These are phyloP conservation scores for Plecturocebus donacophilus DNA, from an alignment of 2,113 vertebrate species.

Conservation along the genomic window DNA sequence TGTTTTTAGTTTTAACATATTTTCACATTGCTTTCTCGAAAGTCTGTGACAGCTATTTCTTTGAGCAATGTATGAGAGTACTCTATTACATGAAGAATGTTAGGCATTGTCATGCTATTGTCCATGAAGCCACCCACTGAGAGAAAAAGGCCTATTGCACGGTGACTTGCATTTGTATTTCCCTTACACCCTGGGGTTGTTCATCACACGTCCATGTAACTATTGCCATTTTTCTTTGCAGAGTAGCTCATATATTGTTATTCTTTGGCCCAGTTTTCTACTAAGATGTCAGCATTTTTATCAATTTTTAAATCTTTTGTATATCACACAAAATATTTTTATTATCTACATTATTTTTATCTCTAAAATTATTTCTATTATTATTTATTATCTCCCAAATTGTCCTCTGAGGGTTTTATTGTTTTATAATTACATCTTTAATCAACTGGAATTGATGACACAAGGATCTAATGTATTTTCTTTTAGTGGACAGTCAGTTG, in stretches of 20 bases:
- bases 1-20: not conserved
- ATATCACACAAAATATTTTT: not conserved
- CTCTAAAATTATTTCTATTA: not conserved
- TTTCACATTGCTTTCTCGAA: constrained; percentile 39
- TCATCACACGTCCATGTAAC: not conserved
- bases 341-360: not conserved
- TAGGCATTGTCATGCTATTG: not conserved
- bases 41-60: not conserved
- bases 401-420: constrained; percentile 44
- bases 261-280: not conserved
- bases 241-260: too few species aligned
- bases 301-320: not conserved
- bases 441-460: constrained; percentile 36
- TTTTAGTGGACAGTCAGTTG: not conserved
- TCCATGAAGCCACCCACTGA: not conserved
- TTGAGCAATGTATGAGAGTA: not conserved
- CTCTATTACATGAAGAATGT: not conserved
- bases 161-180: not conserved
- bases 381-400: not conserved
- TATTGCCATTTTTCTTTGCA: not conserved
- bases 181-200: not conserved
- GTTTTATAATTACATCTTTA: constrained; percentile 56
- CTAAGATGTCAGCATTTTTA: not conserved
- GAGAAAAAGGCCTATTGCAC: not conserved
- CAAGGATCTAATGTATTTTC: constrained; percentile 21